Percentiles rank a stretch among this genome's conserved stretches.
Evolutionary conservation across 2,113 vertebrate species (phyloP).

Genomic region (Callospermophilus lateralis): DNA sequence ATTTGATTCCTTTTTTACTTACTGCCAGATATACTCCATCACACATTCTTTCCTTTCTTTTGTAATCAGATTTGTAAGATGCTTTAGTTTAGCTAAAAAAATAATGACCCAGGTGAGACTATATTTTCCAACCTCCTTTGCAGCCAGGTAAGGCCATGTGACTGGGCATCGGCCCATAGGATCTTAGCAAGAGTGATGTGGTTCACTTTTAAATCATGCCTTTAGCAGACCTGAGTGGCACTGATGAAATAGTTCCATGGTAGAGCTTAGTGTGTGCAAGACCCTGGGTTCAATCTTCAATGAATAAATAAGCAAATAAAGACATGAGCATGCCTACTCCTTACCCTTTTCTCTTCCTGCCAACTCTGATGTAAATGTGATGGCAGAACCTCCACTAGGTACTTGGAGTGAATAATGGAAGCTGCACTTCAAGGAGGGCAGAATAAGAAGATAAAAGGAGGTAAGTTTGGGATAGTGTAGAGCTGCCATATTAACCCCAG

Average conservation of each 20-base stretch:
- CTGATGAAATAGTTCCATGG: neutral
- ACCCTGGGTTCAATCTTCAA: neutral
- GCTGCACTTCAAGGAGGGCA: neutral
- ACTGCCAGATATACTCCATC: neutral
- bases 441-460: neutral
- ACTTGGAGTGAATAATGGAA: neutral
- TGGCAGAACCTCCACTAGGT: neutral
- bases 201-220: neutral
- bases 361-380: neutral
- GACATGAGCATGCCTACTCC: neutral
- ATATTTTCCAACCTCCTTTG: neutral
- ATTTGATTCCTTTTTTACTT: constrained; percentile 31
- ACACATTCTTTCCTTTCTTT: neutral
- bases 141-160: neutral
- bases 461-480: too few species aligned
- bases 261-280: neutral
- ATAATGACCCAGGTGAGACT: neutral
- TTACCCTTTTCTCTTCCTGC: neutral
- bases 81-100: constrained; percentile 48
- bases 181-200: neutral
- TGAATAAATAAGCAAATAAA: neutral
- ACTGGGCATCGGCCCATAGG: neutral
- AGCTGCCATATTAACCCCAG: neutral
- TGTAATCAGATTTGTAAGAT: neutral
- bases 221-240: neutral